Conservation (phyloP, 1,140 invertebrate genomes). For the Reticulitermes speratus region DNA sequence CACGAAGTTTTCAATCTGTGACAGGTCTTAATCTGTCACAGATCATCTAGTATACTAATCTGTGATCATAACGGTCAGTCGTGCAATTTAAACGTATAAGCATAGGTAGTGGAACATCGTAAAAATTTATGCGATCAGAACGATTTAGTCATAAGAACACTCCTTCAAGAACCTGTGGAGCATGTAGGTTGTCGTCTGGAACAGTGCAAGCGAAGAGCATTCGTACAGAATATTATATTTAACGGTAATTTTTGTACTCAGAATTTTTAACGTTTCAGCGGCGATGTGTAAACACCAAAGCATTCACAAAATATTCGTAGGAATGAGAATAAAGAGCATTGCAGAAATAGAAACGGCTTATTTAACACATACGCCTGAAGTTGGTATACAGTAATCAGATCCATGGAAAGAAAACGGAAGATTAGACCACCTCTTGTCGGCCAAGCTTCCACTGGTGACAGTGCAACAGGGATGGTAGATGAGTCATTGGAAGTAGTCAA, state of each 20-base stretch:
- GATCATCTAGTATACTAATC: no score
- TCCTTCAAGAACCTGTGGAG: not conserved
- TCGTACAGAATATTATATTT: not conserved
- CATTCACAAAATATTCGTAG: not conserved
- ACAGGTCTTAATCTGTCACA: no score
- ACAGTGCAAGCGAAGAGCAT: not conserved
- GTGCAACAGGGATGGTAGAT: not conserved
- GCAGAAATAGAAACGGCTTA: not conserved
- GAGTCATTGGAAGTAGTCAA: not conserved
- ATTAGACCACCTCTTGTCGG: no score
- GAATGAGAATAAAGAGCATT: not conserved
- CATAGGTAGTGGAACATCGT: not conserved
- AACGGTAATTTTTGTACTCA: not conserved
- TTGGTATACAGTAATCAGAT: no score
- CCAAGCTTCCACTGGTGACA: no score
- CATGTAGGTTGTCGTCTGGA: not conserved
- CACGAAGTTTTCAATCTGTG: no score
- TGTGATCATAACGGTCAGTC: no score
- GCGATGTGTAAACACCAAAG: not conserved
- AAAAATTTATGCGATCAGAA: not conserved
- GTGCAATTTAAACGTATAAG: not conserved
- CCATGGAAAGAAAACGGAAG: no score
- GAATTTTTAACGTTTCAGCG: not conserved
- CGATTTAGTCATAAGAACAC: not conserved
- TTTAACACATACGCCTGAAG: not conserved